phyloP scores from a whole-genome alignment of 2,888 invertebrate genomes.

The Cantharis flavilabris region DNA sequence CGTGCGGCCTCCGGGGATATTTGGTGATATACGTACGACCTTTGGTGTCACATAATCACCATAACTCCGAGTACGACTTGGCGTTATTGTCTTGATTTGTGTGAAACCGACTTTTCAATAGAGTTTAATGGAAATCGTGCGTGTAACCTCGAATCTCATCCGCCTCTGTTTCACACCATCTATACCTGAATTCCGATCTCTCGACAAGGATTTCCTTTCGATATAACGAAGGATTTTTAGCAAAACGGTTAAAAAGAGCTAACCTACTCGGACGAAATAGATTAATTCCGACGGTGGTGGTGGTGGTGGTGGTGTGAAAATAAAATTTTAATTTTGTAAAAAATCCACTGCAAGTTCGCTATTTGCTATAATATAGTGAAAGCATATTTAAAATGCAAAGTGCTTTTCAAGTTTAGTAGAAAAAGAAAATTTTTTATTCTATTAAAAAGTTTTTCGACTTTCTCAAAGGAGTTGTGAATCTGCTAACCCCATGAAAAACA shows the following conservation, averaged over 20 bases:
- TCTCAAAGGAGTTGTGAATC: background rate
- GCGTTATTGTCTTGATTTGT: constrained; percentile 28
- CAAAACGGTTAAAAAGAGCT: background rate
- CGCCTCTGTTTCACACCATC: constrained; percentile 21
- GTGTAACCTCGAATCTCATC: constrained; percentile 15
- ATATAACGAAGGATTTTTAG: background rate
- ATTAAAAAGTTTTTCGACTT: background rate
- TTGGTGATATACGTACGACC: constrained; percentile 37
- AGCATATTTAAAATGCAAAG: background rate
- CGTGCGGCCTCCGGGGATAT: constrained; percentile 13
- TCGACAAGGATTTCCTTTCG: constrained; percentile 17
- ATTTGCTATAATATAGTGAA: background rate
- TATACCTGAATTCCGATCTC: constrained; percentile 19
- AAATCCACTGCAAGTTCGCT: background rate
- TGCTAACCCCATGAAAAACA: background rate
- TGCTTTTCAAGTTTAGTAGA: background rate
- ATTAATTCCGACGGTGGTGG: background rate
- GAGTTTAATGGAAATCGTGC: constrained; percentile 28
- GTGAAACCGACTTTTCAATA: constrained; percentile 27
- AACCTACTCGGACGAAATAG: background rate
- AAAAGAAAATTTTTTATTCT: background rate
- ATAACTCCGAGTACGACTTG: constrained; percentile 38
- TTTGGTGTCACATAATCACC: constrained; percentile 41
- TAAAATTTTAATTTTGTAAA: background rate
- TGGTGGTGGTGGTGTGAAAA: background rate